Evolutionary conservation across 1,140 invertebrate genomes (phyloP).

Genomic region (Psilanteris sp.): DNA sequence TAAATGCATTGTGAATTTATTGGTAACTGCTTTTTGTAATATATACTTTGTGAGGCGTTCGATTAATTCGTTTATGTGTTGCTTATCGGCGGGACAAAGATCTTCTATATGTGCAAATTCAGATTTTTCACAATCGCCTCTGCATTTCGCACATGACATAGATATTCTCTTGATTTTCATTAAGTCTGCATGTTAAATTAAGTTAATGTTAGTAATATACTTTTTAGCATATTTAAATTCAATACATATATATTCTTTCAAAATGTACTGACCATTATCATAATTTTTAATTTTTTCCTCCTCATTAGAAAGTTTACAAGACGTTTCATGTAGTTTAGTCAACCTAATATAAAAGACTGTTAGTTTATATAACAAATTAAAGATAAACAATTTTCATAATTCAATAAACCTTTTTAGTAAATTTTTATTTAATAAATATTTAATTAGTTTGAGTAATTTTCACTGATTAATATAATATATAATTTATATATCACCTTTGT

Average conservation of each 20-base stretch:
- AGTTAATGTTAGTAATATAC: not conserved
- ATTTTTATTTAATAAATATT: no score
- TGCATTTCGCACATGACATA: conserved; percentile 58
- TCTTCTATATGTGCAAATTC: conserved; percentile 64
- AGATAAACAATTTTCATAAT: no score
- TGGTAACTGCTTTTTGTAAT: no score
- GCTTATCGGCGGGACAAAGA: conserved; percentile 67
- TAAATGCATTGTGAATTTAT: no score
- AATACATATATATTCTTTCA: no score
- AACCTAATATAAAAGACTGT: no score
- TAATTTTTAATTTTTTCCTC: conserved; percentile 21
- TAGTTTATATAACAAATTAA: no score
- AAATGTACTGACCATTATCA: conserved; percentile 34
- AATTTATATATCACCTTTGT: no score
- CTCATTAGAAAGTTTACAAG: conserved; percentile 24
- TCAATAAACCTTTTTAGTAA: no score
- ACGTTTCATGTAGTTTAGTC: conserved; percentile 24
- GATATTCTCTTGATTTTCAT: conserved; percentile 36
- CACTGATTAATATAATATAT: no score
- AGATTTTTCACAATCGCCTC: conserved; percentile 36
- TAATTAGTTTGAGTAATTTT: no score
- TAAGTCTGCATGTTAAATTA: not conserved
- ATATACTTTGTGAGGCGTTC: conserved; percentile 64
- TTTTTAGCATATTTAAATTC: no score
- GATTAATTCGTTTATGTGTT: conserved; percentile 66